Percentiles rank a stretch among this genome's conserved stretches.
Evolutionary conservation across 2,888 invertebrate genomes (phyloP).

Genomic region (Synergus itoensis): DNA sequence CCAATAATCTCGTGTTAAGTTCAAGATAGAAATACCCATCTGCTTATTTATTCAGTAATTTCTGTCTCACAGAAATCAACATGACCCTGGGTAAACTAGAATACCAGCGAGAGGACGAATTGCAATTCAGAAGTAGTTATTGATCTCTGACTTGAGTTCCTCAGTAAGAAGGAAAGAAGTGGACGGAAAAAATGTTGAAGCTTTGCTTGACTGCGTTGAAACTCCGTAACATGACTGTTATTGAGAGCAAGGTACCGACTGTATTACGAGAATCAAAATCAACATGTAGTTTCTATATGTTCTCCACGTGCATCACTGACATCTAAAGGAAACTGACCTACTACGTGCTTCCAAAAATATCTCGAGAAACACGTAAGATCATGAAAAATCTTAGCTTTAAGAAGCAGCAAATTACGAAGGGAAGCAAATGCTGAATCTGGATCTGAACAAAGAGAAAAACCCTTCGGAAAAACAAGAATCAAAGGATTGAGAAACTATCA

Average conservation of each 20-base stretch:
- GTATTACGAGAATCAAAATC: slow-evolving; percentile 18
- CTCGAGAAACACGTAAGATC: not conserved
- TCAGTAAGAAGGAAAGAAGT: slow-evolving; percentile 12
- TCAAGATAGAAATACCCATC: not conserved
- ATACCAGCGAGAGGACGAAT: not conserved
- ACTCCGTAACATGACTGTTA: not conserved
- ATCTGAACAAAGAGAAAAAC: not conserved
- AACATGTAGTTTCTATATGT: slow-evolving; percentile 21
- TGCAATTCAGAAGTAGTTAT: slow-evolving; percentile 11
- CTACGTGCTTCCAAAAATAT: slow-evolving; percentile 6
- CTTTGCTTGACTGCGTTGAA: not conserved
- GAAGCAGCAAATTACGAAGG: not conserved
- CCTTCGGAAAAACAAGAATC: not conserved
- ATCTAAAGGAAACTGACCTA: not conserved
- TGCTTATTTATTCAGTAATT: slow-evolving; percentile 9
- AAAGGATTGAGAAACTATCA: slow-evolving; percentile 21
- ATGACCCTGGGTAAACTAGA: not conserved
- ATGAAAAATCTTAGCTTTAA: not conserved
- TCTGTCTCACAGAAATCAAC: slow-evolving; percentile 9
- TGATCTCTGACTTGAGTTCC: slow-evolving; percentile 26
- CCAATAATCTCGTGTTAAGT: not conserved
- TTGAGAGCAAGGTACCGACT: not conserved
- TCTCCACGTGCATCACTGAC: not conserved
- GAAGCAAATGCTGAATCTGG: not conserved
- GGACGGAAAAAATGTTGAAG: not conserved